phyloP scores from a whole-genome alignment of 2,888 invertebrate species.

The Synanthedon vespiformis region DNA sequence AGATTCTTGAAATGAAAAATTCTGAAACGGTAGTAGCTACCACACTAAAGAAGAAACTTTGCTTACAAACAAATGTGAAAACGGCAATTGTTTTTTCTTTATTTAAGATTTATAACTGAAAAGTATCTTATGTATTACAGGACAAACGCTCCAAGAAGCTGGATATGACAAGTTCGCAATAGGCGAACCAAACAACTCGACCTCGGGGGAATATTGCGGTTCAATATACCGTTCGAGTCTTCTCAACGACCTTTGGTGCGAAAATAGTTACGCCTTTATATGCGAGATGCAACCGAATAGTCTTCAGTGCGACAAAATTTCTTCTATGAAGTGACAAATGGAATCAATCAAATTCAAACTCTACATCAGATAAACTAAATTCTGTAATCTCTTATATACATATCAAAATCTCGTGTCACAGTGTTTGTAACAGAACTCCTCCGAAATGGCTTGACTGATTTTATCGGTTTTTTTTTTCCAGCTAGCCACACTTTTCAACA shows the following conservation, averaged over 20 bases:
- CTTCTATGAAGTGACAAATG: too few relatives aligned
- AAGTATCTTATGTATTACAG: neutral
- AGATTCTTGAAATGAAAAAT: too few relatives aligned
- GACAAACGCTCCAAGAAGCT: conserved; percentile 6
- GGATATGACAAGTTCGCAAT: conserved; percentile 2
- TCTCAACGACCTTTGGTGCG: conserved; percentile 28
- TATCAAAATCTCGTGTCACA: too few relatives aligned
- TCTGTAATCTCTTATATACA: too few relatives aligned
- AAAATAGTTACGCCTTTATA: conserved; percentile 5
- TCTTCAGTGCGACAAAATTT: neutral
- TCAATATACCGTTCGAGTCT: conserved; percentile 16
- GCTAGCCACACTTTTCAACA: too few relatives aligned
- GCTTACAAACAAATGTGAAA: neutral
- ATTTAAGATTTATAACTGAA: too few relatives aligned
- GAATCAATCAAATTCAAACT: too few relatives aligned
- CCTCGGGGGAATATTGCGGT: conserved; percentile 17
- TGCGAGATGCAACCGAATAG: neutral
- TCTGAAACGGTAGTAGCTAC: too few relatives aligned
- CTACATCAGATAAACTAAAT: too few relatives aligned
- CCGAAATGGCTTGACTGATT: too few relatives aligned
- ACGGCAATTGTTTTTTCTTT: neutral
- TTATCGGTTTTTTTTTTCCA: too few relatives aligned
- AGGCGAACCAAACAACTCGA: conserved; percentile 1
- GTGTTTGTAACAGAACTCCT: too few relatives aligned
- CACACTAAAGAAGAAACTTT: neutral